phyloP scores from a whole-genome alignment of 2,113 vertebrate genomes.

The Strigops habroptila region DNA sequence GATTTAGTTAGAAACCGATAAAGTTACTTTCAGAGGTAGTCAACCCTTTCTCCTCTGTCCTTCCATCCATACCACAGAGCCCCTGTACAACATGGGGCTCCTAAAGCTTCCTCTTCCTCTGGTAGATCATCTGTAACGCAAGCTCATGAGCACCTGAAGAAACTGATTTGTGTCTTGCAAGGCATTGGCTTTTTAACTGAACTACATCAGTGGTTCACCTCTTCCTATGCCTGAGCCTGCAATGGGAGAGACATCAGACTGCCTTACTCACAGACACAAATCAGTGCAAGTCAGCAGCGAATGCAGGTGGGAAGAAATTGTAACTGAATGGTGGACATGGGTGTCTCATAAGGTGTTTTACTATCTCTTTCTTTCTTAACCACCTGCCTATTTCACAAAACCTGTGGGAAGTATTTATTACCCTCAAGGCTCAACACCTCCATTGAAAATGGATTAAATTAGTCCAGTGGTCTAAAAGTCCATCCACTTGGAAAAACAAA shows the following conservation, averaged over 20 bases:
- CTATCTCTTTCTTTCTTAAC: rapidly evolving
- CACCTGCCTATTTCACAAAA: not conserved
- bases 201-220: not conserved
- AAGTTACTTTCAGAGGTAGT: not conserved
- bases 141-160: not conserved
- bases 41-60: not conserved
- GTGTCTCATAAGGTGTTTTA: not conserved
- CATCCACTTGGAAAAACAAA: not conserved
- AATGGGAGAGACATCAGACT: not conserved
- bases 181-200: not conserved
- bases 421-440: not conserved
- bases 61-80: not conserved
- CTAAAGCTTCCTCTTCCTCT: not conserved
- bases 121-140: not conserved
- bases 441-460: not conserved
- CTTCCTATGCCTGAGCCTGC: not conserved
- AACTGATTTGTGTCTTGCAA: not conserved
- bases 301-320: not conserved
- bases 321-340: not conserved
- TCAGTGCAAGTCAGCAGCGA: not conserved
- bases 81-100: rapidly evolving
- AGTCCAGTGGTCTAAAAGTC: not conserved
- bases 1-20: not conserved
- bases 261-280: not conserved
- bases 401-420: not conserved